Base-by-base conservation (phyloP, 2,888 invertebrate species). In the Drosophila merina region DNA sequence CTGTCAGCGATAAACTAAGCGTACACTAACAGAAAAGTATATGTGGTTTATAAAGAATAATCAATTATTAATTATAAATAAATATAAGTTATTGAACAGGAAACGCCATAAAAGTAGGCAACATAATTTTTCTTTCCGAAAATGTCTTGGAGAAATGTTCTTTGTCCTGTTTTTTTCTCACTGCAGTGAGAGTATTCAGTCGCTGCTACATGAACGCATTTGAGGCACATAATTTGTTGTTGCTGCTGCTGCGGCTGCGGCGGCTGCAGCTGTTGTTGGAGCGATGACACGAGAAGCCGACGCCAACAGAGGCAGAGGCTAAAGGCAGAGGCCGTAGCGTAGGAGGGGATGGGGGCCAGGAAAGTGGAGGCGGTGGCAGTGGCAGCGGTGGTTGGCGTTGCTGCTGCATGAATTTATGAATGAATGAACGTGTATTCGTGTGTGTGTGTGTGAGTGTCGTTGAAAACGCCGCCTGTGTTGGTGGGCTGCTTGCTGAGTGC, bases 361-460 rank as follows among this genome's bases (percentile, higher is more conserved):
- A 44, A 25, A 25, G 44, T 25, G 59, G 4, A 30, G 66, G 57
- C 60, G 60, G 58, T 54, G 62, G 70, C 52, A 44, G 57, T 50
- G 60, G 58, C 51, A 59, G 70, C 52, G 44, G 57, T 50, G 9
- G 50, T 28, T 64, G 68, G 14, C 31, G 55, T 5, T 48, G 48
- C 47, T 54, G 72, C 59, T 75, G 80, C 87, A 81, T 81, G 82
- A 87, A 87, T 87, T 82, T 82, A 87, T 82, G 82, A 82, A 82
- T 72, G 72, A 70, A 71, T 77, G 75, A 77, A 85, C 72, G 52
- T 72, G 44, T 56, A 28, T 76, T n/a, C 40, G 38, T 42, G 57
- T 62, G 28, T 59, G 31, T 31, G 26, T 40, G 55, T 40, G 28
- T 28, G 28, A 5, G 28, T 28, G 5, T 28, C 28, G 28, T 28